Base-by-base conservation (phyloP, 2,888 invertebrate genomes). In the Cinara cedri region DNA sequence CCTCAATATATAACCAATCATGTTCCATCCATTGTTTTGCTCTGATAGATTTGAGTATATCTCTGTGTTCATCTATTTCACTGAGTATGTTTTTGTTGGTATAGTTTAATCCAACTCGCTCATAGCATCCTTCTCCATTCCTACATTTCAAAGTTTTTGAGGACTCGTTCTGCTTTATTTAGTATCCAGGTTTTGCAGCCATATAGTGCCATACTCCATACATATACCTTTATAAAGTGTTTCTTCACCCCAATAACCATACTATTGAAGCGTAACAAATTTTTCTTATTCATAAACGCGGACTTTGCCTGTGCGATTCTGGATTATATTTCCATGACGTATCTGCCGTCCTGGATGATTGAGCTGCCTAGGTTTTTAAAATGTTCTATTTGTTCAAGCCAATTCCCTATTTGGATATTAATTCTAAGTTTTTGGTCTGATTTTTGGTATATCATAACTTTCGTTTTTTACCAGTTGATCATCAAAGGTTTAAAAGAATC, bases 81-180 rank as follows among this genome's bases (percentile, higher is more conserved):
- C 70, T 54, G 70, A 70, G 51, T 70, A 68, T 51, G 68, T 26
- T 68, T 51, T 68, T 49, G 68, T 68, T 55, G 21, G 55, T 55
- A 24, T 21, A 11, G 13, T 55, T 21, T 10, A 21, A 21, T 55
- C 13, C 13, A 55, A 55, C 55, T 55, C 55, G 13, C 51, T 49
- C 34, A 6, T 6, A 34, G 3, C 46, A 49, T 13, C 46, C 10
- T 8, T 49, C 10, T 49, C 46, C 46, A 49, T 6, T 14, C 3
- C 46, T 10, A 49, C 46, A 49, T 49, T 49, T 13, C 46, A 49
- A 49, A 49, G 14, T 10, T 10, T 49, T 49, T 49, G 46, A 49
- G 46, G 14, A 49, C 10, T 49, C 14, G 13, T 49, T 49, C 46
- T 49, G 46, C 46, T 10, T 49, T 49, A 14, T 49, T 49, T 49